Evolutionary conservation across 2,888 invertebrate genomes (phyloP).

Genomic region (Fragum whitleyi): DNA sequence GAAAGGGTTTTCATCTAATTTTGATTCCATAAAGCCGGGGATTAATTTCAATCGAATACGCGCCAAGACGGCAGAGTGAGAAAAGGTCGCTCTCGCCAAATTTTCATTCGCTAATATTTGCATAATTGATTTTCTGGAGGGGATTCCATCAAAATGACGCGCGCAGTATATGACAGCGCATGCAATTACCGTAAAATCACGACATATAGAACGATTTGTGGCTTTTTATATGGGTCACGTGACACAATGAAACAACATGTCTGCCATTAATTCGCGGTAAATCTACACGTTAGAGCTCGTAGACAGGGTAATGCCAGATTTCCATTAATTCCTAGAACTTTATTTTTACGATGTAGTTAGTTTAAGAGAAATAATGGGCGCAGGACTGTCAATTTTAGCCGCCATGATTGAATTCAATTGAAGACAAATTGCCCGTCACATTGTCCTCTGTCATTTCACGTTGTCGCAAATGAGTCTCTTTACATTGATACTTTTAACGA

Average conservation of each 20-base stretch:
- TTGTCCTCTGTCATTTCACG: slow-evolving; percentile 33
- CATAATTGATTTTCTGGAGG: slow-evolving; percentile 59
- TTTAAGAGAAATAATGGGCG: slow-evolving; percentile 61
- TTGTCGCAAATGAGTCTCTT: slow-evolving; percentile 31
- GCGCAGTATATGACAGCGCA: slow-evolving; percentile 60
- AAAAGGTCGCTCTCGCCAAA: slow-evolving; percentile 33
- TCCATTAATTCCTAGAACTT: slow-evolving; percentile 66
- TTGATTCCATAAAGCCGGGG: slow-evolving; percentile 13
- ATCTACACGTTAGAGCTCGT: slow-evolving; percentile 56
- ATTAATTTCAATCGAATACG: slow-evolving; percentile 11
- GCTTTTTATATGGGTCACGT: slow-evolving; percentile 66
- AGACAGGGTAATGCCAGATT: slow-evolving; percentile 60
- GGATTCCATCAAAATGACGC: slow-evolving; percentile 52
- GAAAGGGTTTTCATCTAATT: slow-evolving; percentile 21
- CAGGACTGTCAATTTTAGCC: slow-evolving; percentile 60
- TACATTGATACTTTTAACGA: background rate
- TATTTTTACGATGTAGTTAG: slow-evolving; percentile 68
- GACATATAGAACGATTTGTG: slow-evolving; percentile 62
- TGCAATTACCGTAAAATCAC: slow-evolving; percentile 62
- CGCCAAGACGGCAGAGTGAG: background rate
- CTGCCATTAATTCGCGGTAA: slow-evolving; percentile 65
- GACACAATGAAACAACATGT: slow-evolving; percentile 63
- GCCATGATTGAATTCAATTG: slow-evolving; percentile 65
- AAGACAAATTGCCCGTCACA: slow-evolving; percentile 62
- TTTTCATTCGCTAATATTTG: slow-evolving; percentile 61